These are phyloP conservation scores for Venusia cambrica DNA, from an alignment of 2,888 invertebrate species.

Conservation along the genomic window DNA sequence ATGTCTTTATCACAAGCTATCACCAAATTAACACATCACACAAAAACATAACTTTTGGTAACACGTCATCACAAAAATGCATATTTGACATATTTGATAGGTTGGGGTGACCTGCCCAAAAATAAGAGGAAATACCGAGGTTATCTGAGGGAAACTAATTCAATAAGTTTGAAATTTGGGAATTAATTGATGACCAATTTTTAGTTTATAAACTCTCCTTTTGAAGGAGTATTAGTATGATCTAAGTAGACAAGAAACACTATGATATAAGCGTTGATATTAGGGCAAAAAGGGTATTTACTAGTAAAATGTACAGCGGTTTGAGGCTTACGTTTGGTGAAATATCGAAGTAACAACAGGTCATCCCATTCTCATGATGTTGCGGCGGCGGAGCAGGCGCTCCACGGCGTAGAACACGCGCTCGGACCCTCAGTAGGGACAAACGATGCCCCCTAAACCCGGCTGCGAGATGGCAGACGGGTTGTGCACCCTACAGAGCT, in stretches of 20 bases:
- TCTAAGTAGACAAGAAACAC: too few species aligned
- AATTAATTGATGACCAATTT: too few species aligned
- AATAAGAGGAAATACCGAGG: slow-evolving; percentile 2
- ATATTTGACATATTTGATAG: slow-evolving; percentile 16
- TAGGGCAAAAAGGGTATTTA: too few species aligned
- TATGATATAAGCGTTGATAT: too few species aligned
- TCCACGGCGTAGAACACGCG: slow-evolving; percentile 80
- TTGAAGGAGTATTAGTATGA: too few species aligned
- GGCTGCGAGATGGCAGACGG: slow-evolving; percentile 74
- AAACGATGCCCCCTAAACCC: slow-evolving; percentile 82
- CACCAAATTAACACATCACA: slow-evolving; percentile 36
- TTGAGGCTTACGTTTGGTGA: slow-evolving; percentile 14
- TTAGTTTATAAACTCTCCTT: too few species aligned
- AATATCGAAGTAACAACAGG: too few species aligned
- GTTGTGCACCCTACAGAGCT: slow-evolving; percentile 86
- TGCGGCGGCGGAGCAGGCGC: slow-evolving; percentile 72
- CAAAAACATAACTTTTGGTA: slow-evolving; percentile 26
- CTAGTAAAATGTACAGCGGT: slow-evolving; percentile 14
- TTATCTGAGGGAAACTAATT: not conserved
- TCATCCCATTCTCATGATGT: slow-evolving; percentile 78
- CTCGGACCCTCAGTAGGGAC: slow-evolving; percentile 82
- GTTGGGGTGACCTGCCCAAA: slow-evolving; percentile 13
- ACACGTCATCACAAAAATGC: slow-evolving; percentile 30
- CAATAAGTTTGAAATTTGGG: too few species aligned
- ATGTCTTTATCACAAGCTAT: slow-evolving; percentile 68